A percentile compares a stretch with the other conserved stretches of the same genome.
These are phyloP conservation scores for Melanocharis versteri DNA, from an alignment of 2,113 vertebrate genomes.

Conservation along the genomic window DNA sequence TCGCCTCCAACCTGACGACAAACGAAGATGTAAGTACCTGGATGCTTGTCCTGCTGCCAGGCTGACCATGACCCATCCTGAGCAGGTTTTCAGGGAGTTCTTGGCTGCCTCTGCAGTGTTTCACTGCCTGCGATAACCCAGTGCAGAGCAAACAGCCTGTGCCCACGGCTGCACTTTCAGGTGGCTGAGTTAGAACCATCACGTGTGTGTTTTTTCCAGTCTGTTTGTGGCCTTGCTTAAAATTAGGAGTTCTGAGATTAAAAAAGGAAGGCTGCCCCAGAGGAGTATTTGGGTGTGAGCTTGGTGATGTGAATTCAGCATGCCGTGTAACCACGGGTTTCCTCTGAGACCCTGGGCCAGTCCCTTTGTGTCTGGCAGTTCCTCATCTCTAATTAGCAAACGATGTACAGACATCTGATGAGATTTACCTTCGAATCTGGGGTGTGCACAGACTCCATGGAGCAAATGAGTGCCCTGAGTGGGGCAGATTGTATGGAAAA, in stretches of 20 bases:
- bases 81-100: not conserved
- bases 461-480: not conserved
- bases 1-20: slow-evolving; percentile 95
- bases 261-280: not conserved
- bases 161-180: not conserved
- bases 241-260: not conserved
- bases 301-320: not conserved
- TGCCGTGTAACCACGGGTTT: not conserved
- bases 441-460: not conserved
- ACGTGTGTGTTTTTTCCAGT: not conserved
- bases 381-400: not conserved
- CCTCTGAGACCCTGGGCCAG: slow-evolving; percentile 12
- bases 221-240: not conserved
- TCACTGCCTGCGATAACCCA: not conserved
- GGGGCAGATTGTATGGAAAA: not conserved
- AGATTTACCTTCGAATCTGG: not conserved
- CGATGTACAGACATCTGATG: not conserved
- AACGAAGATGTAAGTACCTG: slow-evolving; percentile 92
- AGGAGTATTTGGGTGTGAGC: not conserved
- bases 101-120: not conserved
- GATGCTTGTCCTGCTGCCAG: not conserved
- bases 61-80: not conserved
- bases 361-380: slow-evolving; percentile 28
- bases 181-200: not conserved
- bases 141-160: not conserved